Evolutionary conservation across 2,888 invertebrate species (phyloP).

Genomic region (Pomacea canaliculata): DNA sequence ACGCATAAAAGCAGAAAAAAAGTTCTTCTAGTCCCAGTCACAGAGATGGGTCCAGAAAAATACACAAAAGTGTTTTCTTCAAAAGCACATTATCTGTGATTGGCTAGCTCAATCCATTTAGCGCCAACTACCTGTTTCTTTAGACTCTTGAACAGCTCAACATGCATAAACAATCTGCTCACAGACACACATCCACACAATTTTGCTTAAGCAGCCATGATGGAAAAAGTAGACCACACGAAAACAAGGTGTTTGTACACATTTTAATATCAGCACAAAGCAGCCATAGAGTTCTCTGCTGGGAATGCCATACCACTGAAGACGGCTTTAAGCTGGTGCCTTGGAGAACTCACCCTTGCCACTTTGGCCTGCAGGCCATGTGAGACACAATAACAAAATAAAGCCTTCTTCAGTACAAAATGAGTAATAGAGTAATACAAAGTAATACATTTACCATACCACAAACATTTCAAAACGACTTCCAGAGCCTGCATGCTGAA

Average conservation of each 20-base stretch:
- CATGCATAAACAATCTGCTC: too few species aligned
- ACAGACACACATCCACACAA: too few species aligned
- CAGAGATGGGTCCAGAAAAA: too few species aligned
- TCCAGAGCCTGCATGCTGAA: neutral
- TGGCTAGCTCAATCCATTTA: too few species aligned
- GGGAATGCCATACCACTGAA: neutral
- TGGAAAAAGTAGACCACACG: too few species aligned
- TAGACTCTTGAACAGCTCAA: too few species aligned
- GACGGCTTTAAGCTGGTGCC: conserved; percentile 1
- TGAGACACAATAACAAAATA: neutral
- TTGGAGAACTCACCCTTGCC: neutral
- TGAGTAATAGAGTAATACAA: neutral
- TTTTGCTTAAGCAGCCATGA: too few species aligned
- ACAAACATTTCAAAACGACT: conserved; percentile 1
- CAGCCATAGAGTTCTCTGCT: neutral
- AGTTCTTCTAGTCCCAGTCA: too few species aligned
- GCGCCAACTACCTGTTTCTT: too few species aligned
- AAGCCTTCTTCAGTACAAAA: neutral
- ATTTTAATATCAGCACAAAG: neutral
- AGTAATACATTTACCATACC: conserved; percentile 2
- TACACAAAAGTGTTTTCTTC: too few species aligned
- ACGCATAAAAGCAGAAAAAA: too few species aligned
- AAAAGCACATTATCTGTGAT: too few species aligned
- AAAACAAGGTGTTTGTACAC: neutral
- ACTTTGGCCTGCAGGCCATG: neutral